Evolutionary conservation across 2,797 vertebrate species (phyloP), one percentile per base, ranked within the genome.

Genomic region (Pogonophryne albipinna): DNA sequence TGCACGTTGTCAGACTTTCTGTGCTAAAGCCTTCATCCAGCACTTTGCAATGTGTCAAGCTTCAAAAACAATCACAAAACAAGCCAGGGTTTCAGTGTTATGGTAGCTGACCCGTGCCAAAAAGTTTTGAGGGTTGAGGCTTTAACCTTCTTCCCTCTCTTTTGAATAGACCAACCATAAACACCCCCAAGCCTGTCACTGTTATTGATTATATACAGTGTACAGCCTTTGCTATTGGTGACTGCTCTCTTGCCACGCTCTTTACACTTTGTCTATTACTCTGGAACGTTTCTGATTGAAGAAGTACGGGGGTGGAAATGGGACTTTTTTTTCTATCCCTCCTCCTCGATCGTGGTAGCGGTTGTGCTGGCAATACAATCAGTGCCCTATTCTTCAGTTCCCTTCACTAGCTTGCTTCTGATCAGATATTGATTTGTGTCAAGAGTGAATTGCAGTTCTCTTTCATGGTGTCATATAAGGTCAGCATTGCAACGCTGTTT

Each of bases 401-500:
- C 27, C 15, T 46, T 64, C 55, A 47, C 46, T 13, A 41, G 44
- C 68, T 59, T 9, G 44, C 68, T 61, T 9, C 62, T 61, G 42
- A 79, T 87, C 42, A 85, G 74, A 83, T 77, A 79, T 85, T 78
- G 60, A 85, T 67, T 49, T 10, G 62, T 74, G 44, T 61, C 53
- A 79, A 65, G 60, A 76, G 23, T 56, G 53, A 69, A 76, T 17
- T 62, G 46, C 42, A 45, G 17, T 23, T 44, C 6, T 17, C 41
- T 45, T 47, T 41, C 3, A 11, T 1, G 20, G 19, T 60, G 66
- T 79, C 12, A 51, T 64, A 23, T 53, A 46, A 51, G 64, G 44
- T 70, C 71, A 70, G 41, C 27, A 17, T n/a, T 10, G 15, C 4
- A 10, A 1, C 27, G 15, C 34, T 59, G 34, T 77, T 70, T 72